These are phyloP conservation scores for Drosophila nigricruria DNA, from an alignment of 2,888 invertebrate genomes.

Conservation along the genomic window DNA sequence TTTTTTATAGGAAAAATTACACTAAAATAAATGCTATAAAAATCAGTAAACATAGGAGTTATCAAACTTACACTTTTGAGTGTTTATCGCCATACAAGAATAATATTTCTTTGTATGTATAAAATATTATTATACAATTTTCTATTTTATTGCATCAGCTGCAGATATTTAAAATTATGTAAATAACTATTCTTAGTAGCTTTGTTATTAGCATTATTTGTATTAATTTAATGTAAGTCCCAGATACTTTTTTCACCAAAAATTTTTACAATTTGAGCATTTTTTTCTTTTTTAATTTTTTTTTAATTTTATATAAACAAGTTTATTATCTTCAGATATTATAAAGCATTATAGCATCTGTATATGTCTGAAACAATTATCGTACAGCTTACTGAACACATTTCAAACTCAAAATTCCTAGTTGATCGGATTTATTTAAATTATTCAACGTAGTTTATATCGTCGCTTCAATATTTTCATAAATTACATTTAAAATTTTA, in stretches of 20 bases:
- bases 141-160: no score
- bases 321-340: no score
- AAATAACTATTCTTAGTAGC: no score
- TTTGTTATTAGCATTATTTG: no score
- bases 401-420: background rate
- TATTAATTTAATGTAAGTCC: no score
- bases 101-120: background rate
- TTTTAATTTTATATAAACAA: no score
- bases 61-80: background rate
- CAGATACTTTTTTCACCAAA: no score
- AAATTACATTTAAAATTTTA: background rate
- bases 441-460: background rate
- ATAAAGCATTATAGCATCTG: no score
- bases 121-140: no score
- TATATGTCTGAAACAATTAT: background rate
- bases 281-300: no score
- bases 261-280: no score
- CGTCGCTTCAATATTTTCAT: background rate
- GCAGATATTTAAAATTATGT: no score
- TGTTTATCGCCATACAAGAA: background rate
- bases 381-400: background rate
- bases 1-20: background rate
- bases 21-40: background rate
- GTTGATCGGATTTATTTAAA: background rate
- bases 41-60: background rate